Evolutionary conservation across 2,888 invertebrate species (phyloP), one percentile per base, ranked within the genome.

Genomic region (Heteromurus nitidus): DNA sequence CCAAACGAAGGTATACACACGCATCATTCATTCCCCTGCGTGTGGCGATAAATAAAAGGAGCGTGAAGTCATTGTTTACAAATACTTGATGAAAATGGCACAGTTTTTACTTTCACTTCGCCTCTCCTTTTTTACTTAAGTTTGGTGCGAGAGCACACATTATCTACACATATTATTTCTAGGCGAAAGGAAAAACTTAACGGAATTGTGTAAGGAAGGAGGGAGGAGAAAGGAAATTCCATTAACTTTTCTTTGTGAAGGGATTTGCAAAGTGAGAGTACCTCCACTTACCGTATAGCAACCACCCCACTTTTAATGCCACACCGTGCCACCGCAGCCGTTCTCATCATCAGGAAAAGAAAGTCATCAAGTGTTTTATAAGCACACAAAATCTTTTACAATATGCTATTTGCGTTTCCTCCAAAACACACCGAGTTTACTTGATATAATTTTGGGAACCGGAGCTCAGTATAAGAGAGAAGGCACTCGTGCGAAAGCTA

Each of bases 171-270:
- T n/a, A n/a, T n/a, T n/a, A n/a, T n/a, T n/a, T n/a, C n/a, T n/a
- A n/a, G n/a, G n/a, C n/a, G n/a, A n/a, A n/a, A n/a, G n/a, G n/a
- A n/a, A n/a, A n/a, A n/a, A n/a, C n/a, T n/a, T n/a, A n/a, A n/a
- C n/a, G n/a, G n/a, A n/a, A n/a, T n/a, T n/a, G n/a, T n/a, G n/a
- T n/a, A n/a, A 68, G 84, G 67, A 83, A 82, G 75, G 82, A 81
- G 77, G 74, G 82, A 84, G 77, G 76, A 84, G 85, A 86, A 83
- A 84, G 86, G 84, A 86, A 86, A 86, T 85, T 86, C 86, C 85
- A 86, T 86, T 86, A 86, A 85, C 85, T 85, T 18, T 86, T 85
- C 86, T 86, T 86, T 86, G 86, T 85, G 70, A 85, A 84, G 83
- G 86, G 86, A 86, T 86, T 86, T 86, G 81, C 67, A 70, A 83